A percentile compares a stretch with the other conserved stretches of the same genome.
Conservation (phyloP, 30 jellyfish, hydroid and myxozoan species). For the Catostylus mosaicus region DNA sequence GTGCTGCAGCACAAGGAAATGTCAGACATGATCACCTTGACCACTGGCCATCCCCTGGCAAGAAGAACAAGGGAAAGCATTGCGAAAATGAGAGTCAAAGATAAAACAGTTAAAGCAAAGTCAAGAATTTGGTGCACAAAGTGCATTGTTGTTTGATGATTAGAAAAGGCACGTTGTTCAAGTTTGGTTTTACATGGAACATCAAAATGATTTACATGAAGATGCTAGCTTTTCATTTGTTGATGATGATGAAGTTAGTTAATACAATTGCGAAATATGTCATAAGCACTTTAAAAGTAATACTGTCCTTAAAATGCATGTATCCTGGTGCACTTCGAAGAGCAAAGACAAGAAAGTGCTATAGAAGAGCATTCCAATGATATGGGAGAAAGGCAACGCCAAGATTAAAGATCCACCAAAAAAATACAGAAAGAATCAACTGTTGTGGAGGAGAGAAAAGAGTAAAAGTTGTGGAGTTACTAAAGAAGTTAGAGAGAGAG, state of each 20-base stretch:
- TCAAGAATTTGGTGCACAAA: slow-evolving; percentile 49
- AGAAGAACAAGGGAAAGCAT: slow-evolving; percentile 37
- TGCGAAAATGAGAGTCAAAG: slow-evolving; percentile 48
- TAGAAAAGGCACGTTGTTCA: slow-evolving; percentile 37
- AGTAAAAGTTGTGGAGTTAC: slow-evolving; percentile 52
- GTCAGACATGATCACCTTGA: slow-evolving; percentile 49
- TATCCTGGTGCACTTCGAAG: slow-evolving; percentile 50
- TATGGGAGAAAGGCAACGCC: slow-evolving; percentile 36
- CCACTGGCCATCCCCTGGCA: slow-evolving; percentile 59
- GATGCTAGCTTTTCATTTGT: slow-evolving; percentile 41
- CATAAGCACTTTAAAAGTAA: slow-evolving; percentile 31
- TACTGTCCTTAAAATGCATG: slow-evolving; percentile 37
- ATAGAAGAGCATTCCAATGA: slow-evolving; percentile 29
- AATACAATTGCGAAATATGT: slow-evolving; percentile 29
- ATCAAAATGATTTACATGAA: slow-evolving; percentile 44
- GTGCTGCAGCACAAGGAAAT: slow-evolving; percentile 42
- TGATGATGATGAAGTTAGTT: slow-evolving; percentile 44
- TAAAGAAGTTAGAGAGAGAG: slow-evolving; percentile 39
- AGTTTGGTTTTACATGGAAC: slow-evolving; percentile 51
- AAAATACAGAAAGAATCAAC: slow-evolving; percentile 39
- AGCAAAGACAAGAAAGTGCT: slow-evolving; percentile 40
- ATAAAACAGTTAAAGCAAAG: slow-evolving; percentile 26
- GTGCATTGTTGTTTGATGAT: slow-evolving; percentile 39
- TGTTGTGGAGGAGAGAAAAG: slow-evolving; percentile 44
- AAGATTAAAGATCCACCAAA: slow-evolving; percentile 34